Base-by-base conservation (phyloP, 2,797 vertebrate species). In the Characodon lateralis region DNA sequence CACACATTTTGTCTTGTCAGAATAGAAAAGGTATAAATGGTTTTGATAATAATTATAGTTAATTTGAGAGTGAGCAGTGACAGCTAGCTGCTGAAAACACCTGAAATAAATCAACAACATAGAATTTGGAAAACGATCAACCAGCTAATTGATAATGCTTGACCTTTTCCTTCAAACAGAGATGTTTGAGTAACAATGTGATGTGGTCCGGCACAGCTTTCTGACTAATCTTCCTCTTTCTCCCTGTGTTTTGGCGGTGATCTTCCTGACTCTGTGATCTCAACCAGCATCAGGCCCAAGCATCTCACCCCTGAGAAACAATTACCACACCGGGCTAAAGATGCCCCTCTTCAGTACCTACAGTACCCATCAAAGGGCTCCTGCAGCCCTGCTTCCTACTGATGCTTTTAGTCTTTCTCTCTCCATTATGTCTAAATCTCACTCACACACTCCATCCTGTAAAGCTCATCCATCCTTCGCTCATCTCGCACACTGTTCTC, bases 311-410 rank as follows among this genome's bases (percentile, higher is more conserved):
- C 79, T 81, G 92, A 92, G 94, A 93, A 92, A 89, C 90, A 95
- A 95, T 95, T 94, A 93, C 86, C 87, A 89, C 88, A 91, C 88
- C 55, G 66, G 85, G 87, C 90, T 92, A 93, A 95, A 93, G 90
- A 89, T 84, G 86, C 89, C 78, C 78, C 91, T 87, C 63, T 18
- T 65, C 84, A 91, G 88, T 68, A 89, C 88, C 86, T 85, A 78
- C 74, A 78, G 85, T 81, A 77, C 71, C 84, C 89, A 88, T 92
- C 90, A 92, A 93, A 93, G 84, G 76, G 73, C 72, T 79, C 78
- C 79, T 81, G 61, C 78, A 81, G 70, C 31, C 74, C 74, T 75
- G 28, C 26, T 79, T 74, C 83, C 72, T 78, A 83, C 83, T 76
- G 79, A 87, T 83, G 77, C 83, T 78, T 81, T 78, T 16, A 2